These are phyloP conservation scores for Chirona hameri DNA, from an alignment of 2,888 invertebrate species.

Conservation along the genomic window DNA sequence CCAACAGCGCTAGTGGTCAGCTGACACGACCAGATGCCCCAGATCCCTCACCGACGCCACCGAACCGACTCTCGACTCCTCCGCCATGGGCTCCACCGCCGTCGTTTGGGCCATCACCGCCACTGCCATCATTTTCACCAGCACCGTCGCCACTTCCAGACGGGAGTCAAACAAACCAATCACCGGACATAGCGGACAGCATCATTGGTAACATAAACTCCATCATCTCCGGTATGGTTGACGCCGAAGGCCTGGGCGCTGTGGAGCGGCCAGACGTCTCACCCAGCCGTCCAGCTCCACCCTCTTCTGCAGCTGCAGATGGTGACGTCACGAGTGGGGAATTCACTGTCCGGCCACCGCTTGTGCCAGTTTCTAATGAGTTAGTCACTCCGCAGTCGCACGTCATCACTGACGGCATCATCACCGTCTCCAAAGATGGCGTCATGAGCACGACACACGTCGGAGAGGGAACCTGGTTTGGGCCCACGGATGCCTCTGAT, in stretches of 20 bases:
- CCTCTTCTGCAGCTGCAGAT: background rate
- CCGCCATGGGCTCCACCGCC: background rate
- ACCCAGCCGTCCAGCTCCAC: background rate
- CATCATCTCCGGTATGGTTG: background rate
- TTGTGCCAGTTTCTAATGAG: too few relatives aligned
- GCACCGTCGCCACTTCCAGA: background rate
- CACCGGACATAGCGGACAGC: background rate
- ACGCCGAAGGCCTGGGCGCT: background rate
- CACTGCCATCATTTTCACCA: background rate
- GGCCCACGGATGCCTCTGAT: background rate
- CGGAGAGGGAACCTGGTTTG: background rate
- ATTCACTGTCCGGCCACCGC: background rate
- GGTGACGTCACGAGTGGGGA: too few relatives aligned
- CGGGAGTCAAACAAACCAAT: background rate
- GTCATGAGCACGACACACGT: constrained; percentile 1
- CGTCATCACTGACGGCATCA: background rate
- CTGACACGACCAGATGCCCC: background rate
- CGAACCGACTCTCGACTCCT: background rate
- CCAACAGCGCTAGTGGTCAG: background rate
- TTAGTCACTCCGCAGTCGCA: background rate
- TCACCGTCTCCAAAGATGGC: background rate
- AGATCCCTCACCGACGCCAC: background rate
- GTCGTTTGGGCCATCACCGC: background rate
- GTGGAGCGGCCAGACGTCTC: background rate
- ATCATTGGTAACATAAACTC: background rate